Percentiles rank a stretch among this genome's conserved stretches.
Conservation (phyloP, 1,140 invertebrate genomes). For the Neodiprion lecontei region DNA sequence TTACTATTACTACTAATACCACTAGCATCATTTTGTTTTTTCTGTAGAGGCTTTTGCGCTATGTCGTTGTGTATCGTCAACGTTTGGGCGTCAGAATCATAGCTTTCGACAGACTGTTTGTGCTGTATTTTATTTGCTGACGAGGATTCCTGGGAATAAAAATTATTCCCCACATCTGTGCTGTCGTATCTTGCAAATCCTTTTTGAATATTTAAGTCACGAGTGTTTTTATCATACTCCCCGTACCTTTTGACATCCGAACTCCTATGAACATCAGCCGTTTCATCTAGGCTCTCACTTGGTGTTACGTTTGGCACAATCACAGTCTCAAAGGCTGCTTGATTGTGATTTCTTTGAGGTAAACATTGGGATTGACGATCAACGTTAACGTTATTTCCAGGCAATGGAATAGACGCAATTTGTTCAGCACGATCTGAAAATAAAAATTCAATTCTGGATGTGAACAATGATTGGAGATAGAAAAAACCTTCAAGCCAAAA, state of each 20-base stretch:
- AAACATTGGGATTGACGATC: background rate
- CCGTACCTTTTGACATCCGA: background rate
- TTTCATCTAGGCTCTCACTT: background rate
- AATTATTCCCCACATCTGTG: slow-evolving; percentile 44
- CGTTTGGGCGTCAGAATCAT: slow-evolving; percentile 36
- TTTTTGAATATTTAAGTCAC: slow-evolving; percentile 7
- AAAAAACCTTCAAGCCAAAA: too few relatives aligned
- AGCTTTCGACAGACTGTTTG: slow-evolving; percentile 37
- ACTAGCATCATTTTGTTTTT: slow-evolving; percentile 45
- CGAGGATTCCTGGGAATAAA: slow-evolving; percentile 35
- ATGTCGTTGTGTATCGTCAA: slow-evolving; percentile 46
- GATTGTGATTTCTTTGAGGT: background rate
- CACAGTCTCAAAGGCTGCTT: background rate
- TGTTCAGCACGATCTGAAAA: slow-evolving; percentile 56
- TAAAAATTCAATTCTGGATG: background rate
- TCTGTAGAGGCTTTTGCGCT: slow-evolving; percentile 45
- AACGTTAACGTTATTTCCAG: background rate
- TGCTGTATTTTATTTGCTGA: slow-evolving; percentile 36
- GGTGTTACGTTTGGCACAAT: background rate
- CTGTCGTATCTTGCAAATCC: background rate
- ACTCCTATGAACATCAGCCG: background rate
- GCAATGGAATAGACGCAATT: slow-evolving; percentile 39
- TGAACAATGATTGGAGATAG: background rate
- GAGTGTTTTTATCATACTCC: background rate
- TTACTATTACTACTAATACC: too few relatives aligned